Conservation (phyloP, 1,140 invertebrate species). For the Saccostrea echinata region DNA sequence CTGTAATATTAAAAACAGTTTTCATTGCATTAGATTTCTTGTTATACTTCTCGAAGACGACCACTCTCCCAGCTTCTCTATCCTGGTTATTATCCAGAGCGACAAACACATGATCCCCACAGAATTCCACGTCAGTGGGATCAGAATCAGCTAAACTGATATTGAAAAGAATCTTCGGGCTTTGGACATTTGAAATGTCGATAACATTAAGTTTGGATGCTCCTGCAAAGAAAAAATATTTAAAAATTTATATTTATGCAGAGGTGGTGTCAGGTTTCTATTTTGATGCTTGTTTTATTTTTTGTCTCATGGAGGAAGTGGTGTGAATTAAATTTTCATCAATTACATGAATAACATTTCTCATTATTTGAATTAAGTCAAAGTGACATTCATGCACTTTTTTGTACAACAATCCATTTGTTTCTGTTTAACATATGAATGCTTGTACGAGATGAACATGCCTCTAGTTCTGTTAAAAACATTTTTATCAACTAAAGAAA, state of each 20-base stretch:
- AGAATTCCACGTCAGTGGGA: conserved; percentile 54
- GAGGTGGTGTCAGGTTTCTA: too few species aligned
- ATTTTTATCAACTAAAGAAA: not conserved
- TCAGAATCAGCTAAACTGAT: conserved; percentile 1
- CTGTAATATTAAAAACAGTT: conserved; percentile 13
- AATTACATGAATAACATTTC: too few species aligned
- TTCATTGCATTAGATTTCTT: not conserved
- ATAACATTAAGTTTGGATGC: conserved; percentile 38
- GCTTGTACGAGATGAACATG: not conserved
- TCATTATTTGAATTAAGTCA: too few species aligned
- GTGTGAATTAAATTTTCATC: too few species aligned
- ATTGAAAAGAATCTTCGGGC: conserved; percentile 12
- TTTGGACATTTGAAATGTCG: conserved; percentile 14
- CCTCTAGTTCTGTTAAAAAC: not conserved
- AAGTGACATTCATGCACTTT: too few species aligned
- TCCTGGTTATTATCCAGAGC: conserved; percentile 29
- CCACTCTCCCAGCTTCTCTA: conserved; percentile 21
- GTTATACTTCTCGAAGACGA: conserved; percentile 37
- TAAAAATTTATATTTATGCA: too few species aligned
- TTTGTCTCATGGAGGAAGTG: too few species aligned
- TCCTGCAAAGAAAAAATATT: not conserved
- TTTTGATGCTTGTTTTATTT: too few species aligned
- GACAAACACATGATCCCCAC: conserved; percentile 50
- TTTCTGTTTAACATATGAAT: too few species aligned
- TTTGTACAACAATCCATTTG: too few species aligned